phyloP scores from a whole-genome alignment of 2,888 invertebrate genomes.

The Sisyra nigra region DNA sequence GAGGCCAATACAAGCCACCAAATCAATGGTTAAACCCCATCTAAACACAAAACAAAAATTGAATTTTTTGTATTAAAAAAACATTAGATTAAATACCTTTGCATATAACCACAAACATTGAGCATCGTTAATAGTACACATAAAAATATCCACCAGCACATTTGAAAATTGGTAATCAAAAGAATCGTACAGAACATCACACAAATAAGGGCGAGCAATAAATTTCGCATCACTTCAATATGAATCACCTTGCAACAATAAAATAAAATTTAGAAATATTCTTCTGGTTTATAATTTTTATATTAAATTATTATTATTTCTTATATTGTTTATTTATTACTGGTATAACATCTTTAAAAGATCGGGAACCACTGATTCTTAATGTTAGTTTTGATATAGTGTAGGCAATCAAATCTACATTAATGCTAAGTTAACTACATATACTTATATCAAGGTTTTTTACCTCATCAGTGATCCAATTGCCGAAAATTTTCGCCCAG shows the following conservation, averaged over 20 bases:
- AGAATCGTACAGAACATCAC: conserved; percentile 65
- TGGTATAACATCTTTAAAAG: neutral
- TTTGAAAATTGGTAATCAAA: conserved; percentile 58
- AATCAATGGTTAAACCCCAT: conserved; percentile 70
- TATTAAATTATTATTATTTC: conserved; percentile 1
- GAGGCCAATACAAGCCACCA: conserved; percentile 64
- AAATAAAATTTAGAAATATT: conserved; percentile 5
- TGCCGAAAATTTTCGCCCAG: conserved; percentile 56
- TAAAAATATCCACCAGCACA: conserved; percentile 62
- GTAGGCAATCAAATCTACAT: too few relatives aligned
- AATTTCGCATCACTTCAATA: conserved; percentile 57
- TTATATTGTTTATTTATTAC: conserved; percentile 3
- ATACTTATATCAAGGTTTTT: too few relatives aligned
- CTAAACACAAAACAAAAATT: conserved; percentile 1
- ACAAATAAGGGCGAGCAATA: conserved; percentile 56
- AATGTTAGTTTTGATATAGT: too few relatives aligned
- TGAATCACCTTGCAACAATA: conserved; percentile 38
- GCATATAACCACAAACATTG: conserved; percentile 63
- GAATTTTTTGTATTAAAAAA: neutral
- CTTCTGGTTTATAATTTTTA: neutral
- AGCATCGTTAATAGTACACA: conserved; percentile 58
- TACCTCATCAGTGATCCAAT: conserved; percentile 65
- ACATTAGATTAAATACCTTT: conserved; percentile 23
- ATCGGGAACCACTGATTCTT: too few relatives aligned
- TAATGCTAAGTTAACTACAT: too few relatives aligned